These are phyloP conservation scores for Lepus oiostolus DNA, from an alignment of 2,797 vertebrate species.

Conservation along the genomic window DNA sequence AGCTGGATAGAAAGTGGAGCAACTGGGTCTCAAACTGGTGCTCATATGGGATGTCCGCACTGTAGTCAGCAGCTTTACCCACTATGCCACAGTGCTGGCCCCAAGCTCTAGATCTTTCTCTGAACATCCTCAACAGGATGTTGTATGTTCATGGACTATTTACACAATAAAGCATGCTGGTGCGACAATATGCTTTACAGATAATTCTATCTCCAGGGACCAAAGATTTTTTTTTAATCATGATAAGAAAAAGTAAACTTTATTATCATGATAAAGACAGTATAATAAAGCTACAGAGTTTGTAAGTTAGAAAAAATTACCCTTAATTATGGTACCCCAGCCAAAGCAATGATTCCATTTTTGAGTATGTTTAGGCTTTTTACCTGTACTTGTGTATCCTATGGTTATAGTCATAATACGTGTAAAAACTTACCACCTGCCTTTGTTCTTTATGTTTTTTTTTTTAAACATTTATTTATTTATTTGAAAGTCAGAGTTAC, in stretches of 20 bases:
- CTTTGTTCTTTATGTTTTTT: neutral
- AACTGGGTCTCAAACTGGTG: too few relatives aligned
- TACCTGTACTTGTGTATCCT: neutral
- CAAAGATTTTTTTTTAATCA: neutral
- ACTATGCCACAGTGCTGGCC: too few relatives aligned
- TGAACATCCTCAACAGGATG: neutral
- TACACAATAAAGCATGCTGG: neutral
- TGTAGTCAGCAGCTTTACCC: too few relatives aligned
- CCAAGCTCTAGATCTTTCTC: neutral
- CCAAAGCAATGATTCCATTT: conserved; percentile 5
- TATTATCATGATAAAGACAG: conserved; percentile 42
- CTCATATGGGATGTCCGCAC: too few relatives aligned
- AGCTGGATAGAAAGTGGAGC: too few relatives aligned
- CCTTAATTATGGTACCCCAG: neutral
- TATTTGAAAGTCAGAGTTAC: too few relatives aligned
- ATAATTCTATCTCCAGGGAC: neutral
- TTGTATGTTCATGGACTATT: conserved; percentile 1
- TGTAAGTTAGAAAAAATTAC: conserved; percentile 16
- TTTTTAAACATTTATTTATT: too few relatives aligned
- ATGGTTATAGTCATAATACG: neutral
- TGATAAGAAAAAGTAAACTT: neutral
- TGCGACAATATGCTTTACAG: neutral
- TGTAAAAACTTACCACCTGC: neutral
- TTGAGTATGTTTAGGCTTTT: neutral
- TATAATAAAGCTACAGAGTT: neutral